A percentile compares a stretch with the other conserved stretches of the same genome.
phyloP scores from a whole-genome alignment of 2,797 vertebrate species.

The Rallus crepitans region DNA sequence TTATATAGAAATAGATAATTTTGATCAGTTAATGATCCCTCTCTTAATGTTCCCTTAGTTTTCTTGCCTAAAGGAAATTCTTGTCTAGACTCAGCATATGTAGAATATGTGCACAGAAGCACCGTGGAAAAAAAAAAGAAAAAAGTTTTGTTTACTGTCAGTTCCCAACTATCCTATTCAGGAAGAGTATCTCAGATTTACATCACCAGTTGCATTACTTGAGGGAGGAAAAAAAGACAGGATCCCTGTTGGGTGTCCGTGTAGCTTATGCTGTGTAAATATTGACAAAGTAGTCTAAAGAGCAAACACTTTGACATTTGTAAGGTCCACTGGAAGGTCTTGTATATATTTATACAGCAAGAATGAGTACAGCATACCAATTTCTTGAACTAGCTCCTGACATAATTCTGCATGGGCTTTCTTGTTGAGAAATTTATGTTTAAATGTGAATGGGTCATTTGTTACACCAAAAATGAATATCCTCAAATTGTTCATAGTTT shows the following conservation, averaged over 20 bases:
- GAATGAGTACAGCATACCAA: conserved; percentile 78
- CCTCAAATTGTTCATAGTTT: background rate
- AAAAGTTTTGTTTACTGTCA: background rate
- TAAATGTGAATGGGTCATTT: background rate
- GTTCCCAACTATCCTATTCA: conserved; percentile 7
- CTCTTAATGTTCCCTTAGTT: background rate
- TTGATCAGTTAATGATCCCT: background rate
- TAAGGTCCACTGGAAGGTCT: conserved; percentile 84
- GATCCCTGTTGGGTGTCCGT: conserved; percentile 71
- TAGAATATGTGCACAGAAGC: background rate
- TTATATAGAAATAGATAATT: background rate
- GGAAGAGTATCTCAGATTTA: conserved; percentile 42
- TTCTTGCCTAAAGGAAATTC: background rate
- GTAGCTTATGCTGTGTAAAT: conserved; percentile 81
- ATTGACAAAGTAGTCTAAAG: conserved; percentile 85
- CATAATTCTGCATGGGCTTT: conserved; percentile 46
- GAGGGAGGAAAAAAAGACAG: conserved; percentile 16
- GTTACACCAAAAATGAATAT: background rate
- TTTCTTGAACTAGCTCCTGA: conserved; percentile 65
- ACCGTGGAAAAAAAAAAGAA: background rate
- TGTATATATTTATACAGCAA: conserved; percentile 83
- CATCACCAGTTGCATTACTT: conserved; percentile 41
- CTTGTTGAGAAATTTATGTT: background rate
- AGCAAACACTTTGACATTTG: conserved; percentile 87
- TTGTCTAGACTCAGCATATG: background rate